Percentiles rank a stretch among this genome's conserved stretches.
Conservation (phyloP, 2,888 invertebrate genomes). For the Ernsta delagoae region DNA sequence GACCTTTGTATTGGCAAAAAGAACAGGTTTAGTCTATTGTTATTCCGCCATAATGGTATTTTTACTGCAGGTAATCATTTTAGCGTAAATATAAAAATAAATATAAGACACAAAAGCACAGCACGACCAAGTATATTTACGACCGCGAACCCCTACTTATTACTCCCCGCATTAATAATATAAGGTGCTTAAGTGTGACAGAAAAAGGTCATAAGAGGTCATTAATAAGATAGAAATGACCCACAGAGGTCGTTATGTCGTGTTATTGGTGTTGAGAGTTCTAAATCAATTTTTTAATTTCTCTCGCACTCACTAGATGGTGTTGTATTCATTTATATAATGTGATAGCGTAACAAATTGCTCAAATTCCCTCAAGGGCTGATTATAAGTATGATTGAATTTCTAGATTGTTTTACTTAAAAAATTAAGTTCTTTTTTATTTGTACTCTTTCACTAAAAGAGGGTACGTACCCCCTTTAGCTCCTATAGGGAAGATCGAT, state of each 20-base stretch:
- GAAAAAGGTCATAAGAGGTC: slow-evolving; percentile 68
- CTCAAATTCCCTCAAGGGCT: background rate
- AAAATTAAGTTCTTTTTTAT: background rate
- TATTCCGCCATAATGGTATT: no score
- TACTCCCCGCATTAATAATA: slow-evolving; percentile 56
- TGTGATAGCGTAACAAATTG: background rate
- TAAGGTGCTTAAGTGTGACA: slow-evolving; percentile 56
- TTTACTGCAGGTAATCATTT: background rate
- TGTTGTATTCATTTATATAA: slow-evolving; percentile 1
- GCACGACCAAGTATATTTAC: slow-evolving; percentile 30
- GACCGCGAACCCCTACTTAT: slow-evolving; percentile 39
- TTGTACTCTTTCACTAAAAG: background rate
- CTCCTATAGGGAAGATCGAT: no score
- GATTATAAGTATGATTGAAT: background rate
- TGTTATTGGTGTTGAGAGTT: slow-evolving; percentile 56
- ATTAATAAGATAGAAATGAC: slow-evolving; percentile 67
- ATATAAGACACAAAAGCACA: slow-evolving; percentile 26
- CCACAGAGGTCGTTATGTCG: slow-evolving; percentile 56
- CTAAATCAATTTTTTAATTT: slow-evolving; percentile 73
- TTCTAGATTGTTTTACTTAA: background rate
- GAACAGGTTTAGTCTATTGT: no score
- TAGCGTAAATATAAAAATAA: slow-evolving; percentile 7
- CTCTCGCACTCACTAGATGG: slow-evolving; percentile 36
- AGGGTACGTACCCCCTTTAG: no score
- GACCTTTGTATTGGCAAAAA: no score